phyloP scores from a whole-genome alignment of 2,888 invertebrate species.

The Fragum sueziense region DNA sequence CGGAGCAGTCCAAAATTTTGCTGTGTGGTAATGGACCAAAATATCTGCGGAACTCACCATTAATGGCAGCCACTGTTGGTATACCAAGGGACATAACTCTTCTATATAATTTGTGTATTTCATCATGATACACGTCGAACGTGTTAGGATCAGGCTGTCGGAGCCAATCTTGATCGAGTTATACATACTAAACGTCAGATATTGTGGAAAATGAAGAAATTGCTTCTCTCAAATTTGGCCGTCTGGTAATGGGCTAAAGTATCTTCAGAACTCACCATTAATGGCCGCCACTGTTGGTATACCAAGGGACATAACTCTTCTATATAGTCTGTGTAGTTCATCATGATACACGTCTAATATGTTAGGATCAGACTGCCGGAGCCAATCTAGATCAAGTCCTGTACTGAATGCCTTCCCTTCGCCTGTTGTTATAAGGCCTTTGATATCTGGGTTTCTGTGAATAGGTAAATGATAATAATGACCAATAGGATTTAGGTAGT shows the following conservation, averaged over 20 bases:
- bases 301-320: conserved; percentile 70
- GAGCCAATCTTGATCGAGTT: conserved; percentile 70
- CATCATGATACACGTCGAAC: conserved; percentile 29
- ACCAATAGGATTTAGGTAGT: no score
- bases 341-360: conserved; percentile 31
- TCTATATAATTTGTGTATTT: conserved; percentile 45
- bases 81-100: conserved; percentile 72
- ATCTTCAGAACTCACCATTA: conserved; percentile 74
- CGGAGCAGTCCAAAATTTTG: no score
- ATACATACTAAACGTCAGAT: no score
- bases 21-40: no score
- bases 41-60: conserved; percentile 74
- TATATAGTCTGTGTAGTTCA: conserved; percentile 44
- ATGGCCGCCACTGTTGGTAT: conserved; percentile 73
- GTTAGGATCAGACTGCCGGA: conserved; percentile 34
- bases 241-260: no score
- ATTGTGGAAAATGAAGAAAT: no score
- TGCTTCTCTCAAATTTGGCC: no score
- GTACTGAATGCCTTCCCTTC: conserved; percentile 74
- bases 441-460: conserved; percentile 59
- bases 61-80: conserved; percentile 73
- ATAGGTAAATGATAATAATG: background rate
- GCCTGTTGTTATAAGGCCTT: conserved; percentile 71
- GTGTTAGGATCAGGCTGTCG: conserved; percentile 17
- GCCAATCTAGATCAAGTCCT: conserved; percentile 72